Base-by-base conservation (phyloP, 1,140 invertebrate genomes). In the Scaptomyza graminum region DNA sequence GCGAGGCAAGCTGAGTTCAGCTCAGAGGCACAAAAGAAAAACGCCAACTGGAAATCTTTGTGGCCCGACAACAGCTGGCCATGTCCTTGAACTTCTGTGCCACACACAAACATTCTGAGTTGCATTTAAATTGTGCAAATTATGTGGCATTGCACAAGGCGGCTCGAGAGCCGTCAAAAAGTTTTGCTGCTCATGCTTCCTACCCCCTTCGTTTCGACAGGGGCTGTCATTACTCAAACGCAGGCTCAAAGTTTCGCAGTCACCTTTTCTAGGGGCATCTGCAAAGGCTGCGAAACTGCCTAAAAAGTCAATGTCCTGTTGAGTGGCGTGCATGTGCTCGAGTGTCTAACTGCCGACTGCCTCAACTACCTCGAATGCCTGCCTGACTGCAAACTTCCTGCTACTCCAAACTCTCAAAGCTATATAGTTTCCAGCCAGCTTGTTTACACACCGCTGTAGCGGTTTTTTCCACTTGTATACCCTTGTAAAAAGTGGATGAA, bases 111-210 rank as follows among this genome's bases (percentile, higher is more conserved):
- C 28, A 34, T 8, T 31, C 39, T 56, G 51, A n/a, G 61, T 62
- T 76, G 76, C 74, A 76, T 76, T 76, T 76, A 65, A 76, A 79
- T 79, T 79, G 71, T 74, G 75, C 69, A 74, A 79, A 79, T 79
- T 79, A 76, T 74, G 69, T 65, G 72, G 62, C 74, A 67, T 62
- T 78, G 72, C 72, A 75, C 46, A 62, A 25, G 49, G 41, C 55
- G 37, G 56, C 49, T 59, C 31, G 25, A 65, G 15, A 59, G 55
- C 54, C 72, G 60, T 74, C 67, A 64, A 72, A 78, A 78, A 76
- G 57, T 76, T 78, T 71, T 62, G 62, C 41, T 25, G 50, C 52
- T 37, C 31, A 34, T 34, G 2, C 31, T 15, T 60, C 9, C 28
- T 5, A 15, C 37, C 0, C 25, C 43, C 28, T 13, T 6, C n/a